Conservation (phyloP, 2,888 invertebrate genomes). For the Thymelicus lineola region DNA sequence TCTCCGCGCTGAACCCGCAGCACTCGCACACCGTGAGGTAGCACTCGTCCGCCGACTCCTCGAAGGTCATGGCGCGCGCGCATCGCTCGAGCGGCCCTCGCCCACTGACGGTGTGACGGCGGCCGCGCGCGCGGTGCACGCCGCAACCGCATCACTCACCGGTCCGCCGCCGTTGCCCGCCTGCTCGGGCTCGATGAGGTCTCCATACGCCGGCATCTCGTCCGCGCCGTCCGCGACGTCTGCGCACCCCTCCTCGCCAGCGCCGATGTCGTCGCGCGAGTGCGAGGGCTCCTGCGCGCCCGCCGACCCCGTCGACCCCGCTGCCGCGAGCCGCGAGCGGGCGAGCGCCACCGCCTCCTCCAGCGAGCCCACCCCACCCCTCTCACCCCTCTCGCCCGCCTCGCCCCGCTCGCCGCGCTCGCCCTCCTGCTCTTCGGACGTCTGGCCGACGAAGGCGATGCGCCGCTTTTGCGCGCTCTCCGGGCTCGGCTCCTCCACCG, state of each 20-base stretch:
- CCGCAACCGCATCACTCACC: constrained; percentile 62
- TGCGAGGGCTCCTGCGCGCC: constrained; percentile 66
- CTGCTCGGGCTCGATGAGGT: constrained; percentile 77
- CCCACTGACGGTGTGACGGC: constrained; percentile 60
- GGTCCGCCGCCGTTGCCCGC: constrained; percentile 62
- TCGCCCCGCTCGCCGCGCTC: constrained; percentile 61
- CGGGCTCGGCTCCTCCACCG: constrained; percentile 76
- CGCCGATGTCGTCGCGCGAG: constrained; percentile 69
- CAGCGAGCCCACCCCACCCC: constrained; percentile 76
- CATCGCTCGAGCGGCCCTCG: constrained; percentile 69
- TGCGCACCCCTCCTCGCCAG: constrained; percentile 77
- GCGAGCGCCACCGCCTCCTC: constrained; percentile 82
- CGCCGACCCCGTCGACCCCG: constrained; percentile 44
- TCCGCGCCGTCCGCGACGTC: constrained; percentile 57
- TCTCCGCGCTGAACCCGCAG: constrained; percentile 83
- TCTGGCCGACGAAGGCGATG: constrained; percentile 83
- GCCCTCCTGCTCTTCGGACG: constrained; percentile 81
- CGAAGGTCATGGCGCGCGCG: constrained; percentile 84
- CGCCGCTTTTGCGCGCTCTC: constrained; percentile 77
- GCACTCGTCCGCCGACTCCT: constrained; percentile 78
- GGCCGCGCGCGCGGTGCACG: constrained; percentile 48
- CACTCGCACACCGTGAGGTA: constrained; percentile 82
- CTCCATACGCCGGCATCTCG: constrained; percentile 83
- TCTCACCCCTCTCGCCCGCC: constrained; percentile 68
- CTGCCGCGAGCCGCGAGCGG: constrained; percentile 73